Evolutionary conservation across 1,140 invertebrate species (phyloP).

Genomic region (Grapholita molesta): DNA sequence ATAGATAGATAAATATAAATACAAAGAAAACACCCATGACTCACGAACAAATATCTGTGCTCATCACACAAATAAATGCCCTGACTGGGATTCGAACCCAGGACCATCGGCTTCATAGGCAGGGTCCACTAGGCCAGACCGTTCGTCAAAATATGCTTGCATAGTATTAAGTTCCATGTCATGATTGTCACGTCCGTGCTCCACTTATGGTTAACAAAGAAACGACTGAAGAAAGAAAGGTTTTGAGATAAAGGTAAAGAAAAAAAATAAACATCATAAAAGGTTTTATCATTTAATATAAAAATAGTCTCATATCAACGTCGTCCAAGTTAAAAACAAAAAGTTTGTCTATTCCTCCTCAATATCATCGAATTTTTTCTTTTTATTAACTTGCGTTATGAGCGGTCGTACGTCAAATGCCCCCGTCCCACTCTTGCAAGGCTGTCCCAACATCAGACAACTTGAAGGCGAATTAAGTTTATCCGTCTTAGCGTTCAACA

Average conservation of each 20-base stretch:
- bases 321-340: neutral
- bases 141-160: too few species aligned
- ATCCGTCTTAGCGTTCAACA: constrained; percentile 85
- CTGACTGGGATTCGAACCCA: too few species aligned
- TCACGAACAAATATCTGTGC: too few species aligned
- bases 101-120: too few species aligned
- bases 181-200: too few species aligned
- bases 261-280: neutral
- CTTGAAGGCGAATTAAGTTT: constrained; percentile 92
- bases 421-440: constrained; percentile 91
- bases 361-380: neutral
- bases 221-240: too few species aligned
- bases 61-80: too few species aligned
- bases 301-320: neutral
- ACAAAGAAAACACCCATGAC: too few species aligned
- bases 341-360: neutral
- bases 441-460: constrained; percentile 91
- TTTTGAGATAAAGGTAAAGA: neutral
- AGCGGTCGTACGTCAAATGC: constrained; percentile 78
- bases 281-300: neutral
- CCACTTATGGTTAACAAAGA: too few species aligned
- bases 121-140: too few species aligned
- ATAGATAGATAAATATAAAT: too few species aligned
- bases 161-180: too few species aligned
- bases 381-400: constrained; percentile 30